Percentiles rank a stretch among this genome's conserved stretches.
Evolutionary conservation across 1,140 invertebrate species (phyloP).

Genomic region (Drosophila novamexicana): DNA sequence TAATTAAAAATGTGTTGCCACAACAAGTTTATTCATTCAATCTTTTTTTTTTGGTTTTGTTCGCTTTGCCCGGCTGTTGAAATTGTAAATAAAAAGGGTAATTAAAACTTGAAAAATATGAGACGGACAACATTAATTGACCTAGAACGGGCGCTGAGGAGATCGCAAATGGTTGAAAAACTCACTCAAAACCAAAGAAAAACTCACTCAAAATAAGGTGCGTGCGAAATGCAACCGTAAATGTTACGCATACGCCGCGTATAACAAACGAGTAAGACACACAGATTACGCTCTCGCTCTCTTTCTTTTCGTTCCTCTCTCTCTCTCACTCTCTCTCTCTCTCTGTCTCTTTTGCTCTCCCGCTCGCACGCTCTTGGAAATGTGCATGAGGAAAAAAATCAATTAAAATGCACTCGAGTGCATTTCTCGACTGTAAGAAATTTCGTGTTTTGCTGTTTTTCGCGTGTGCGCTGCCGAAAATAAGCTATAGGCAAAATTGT

Average conservation of each 20-base stretch:
- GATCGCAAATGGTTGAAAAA: conserved; percentile 14
- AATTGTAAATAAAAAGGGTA: conserved; percentile 67
- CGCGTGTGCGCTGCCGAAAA: conserved; percentile 47
- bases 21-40: conserved; percentile 45
- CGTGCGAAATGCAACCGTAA: conserved; percentile 63
- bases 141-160: conserved; percentile 53
- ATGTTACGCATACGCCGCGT: conserved; percentile 78
- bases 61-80: conserved; percentile 55
- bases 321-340: too few species aligned
- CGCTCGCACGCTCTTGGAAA: conserved; percentile 16
- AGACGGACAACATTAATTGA: conserved; percentile 46
- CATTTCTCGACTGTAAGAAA: conserved; percentile 34
- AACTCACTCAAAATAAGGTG: conserved; percentile 49
- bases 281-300: conserved; percentile 5
- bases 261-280: conserved; percentile 44
- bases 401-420: conserved; percentile 82
- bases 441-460: conserved; percentile 29
- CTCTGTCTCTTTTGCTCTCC: not conserved
- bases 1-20: conserved; percentile 76
- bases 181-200: not conserved
- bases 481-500: conserved; percentile 62
- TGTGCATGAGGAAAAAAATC: conserved; percentile 65
- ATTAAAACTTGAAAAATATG: conserved; percentile 78
- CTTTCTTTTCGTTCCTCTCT: too few species aligned
- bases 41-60: not conserved